Evolutionary conservation across 1,140 invertebrate species (phyloP), one percentile per base, ranked within the genome.

Genomic region (Chlorops oryzae): DNA sequence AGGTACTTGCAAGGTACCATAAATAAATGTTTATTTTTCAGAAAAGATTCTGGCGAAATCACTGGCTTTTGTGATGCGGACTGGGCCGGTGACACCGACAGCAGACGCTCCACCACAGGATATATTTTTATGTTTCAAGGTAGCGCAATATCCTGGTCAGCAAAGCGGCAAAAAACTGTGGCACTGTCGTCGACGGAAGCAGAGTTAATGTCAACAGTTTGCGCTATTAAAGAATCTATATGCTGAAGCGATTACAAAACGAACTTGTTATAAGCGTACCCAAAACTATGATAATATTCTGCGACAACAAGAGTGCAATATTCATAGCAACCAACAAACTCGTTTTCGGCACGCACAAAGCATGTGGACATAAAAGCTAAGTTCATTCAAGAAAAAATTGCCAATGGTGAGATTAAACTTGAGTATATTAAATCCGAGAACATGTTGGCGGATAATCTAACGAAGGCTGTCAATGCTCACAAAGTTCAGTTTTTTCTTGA

Each of bases 161-260:
- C 54, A 13, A 62, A 61, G 37, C 64, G 64, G 43, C 67, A 73
- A 47, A 39, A 32, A 3, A 54, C 52, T n/a, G 58, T 66, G 7
- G 50, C 69, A n/a, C 34, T 67, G 3, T 72, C 63, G 2, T 59
- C 61, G 1, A 59, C 58, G 4, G 67, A 73, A 50, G 49, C 69
- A 1, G 69, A 73, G 39, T 72, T 63, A 44, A 57, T 72, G 51
- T 59, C 59, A 35, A 48, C 63, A 37, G 55, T 51, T 25, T 42
- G 45, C 45, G 50, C 59, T 3, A 45, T 57, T 48, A 21, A 51
- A 39, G 53, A 59, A 51, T 49, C 55, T 12, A 32, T 51, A 3
- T 51, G 42, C 22, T 51, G 12, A 51, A 44, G 23, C 28, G 23
- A 13, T 24, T 51, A 4, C 6, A 21, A 24, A 3, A 3, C 12